phyloP scores from a whole-genome alignment of 2,888 invertebrate genomes.

The Harmothoe impar region DNA sequence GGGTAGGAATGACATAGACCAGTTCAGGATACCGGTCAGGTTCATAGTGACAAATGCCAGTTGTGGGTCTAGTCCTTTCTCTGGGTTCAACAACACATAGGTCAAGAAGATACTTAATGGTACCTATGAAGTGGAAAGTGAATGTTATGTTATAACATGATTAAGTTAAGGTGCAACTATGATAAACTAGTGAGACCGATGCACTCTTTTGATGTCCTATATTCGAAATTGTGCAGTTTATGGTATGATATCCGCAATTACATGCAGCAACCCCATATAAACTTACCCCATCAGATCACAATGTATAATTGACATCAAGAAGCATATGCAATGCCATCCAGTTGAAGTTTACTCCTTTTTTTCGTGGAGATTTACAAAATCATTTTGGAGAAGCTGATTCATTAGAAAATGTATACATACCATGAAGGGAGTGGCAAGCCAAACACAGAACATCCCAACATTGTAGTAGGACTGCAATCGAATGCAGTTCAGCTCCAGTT shows the following conservation, averaged over 20 bases:
- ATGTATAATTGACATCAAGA: no score
- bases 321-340: no score
- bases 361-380: no score
- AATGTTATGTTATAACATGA: no score
- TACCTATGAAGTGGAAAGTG: background rate
- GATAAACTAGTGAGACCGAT: background rate
- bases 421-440: constrained; percentile 29
- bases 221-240: no score
- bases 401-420: no score
- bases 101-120: background rate
- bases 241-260: no score
- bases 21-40: constrained; percentile 54
- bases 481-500: constrained; percentile 21
- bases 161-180: background rate
- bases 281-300: no score
- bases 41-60: constrained; percentile 51
- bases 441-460: background rate
- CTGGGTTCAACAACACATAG: background rate
- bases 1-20: constrained; percentile 42
- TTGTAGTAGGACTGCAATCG: constrained; percentile 13
- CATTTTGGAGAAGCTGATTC: no score
- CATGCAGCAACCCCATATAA: no score
- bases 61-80: constrained; percentile 12
- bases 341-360: background rate
- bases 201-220: no score